phyloP scores from a whole-genome alignment of 2,113 vertebrate genomes.

The Haemorhous mexicanus region DNA sequence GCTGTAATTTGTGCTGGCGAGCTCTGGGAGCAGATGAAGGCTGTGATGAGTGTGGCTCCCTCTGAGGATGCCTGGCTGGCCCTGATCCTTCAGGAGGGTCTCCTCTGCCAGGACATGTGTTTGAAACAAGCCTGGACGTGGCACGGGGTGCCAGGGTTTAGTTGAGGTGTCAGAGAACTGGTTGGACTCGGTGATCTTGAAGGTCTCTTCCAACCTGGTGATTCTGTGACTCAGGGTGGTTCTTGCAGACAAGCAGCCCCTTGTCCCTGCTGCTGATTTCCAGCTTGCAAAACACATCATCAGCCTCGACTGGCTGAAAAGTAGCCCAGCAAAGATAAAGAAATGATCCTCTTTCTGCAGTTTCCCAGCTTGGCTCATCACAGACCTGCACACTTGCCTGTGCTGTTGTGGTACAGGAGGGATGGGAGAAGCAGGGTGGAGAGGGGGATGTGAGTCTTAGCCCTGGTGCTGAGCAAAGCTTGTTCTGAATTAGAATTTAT shows the following conservation, averaged over 20 bases:
- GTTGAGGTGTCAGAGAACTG: no score
- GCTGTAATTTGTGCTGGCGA: not conserved
- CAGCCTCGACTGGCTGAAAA: not conserved
- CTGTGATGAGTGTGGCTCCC: accelerated
- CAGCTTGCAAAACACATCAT: not conserved
- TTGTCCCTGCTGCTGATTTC: not conserved
- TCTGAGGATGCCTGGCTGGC: not conserved
- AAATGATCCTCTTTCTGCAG: not conserved
- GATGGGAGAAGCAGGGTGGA: not conserved
- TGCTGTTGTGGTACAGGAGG: not conserved
- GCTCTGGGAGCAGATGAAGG: not conserved
- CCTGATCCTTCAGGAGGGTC: not conserved
- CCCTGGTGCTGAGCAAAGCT: not conserved
- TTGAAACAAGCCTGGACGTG: no score
- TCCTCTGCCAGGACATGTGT: no score
- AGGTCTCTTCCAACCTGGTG: no score
- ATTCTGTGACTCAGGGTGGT: not conserved
- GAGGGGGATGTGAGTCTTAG: not conserved
- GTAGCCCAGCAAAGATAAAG: not conserved
- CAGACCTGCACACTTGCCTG: not conserved
- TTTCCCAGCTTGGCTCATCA: not conserved
- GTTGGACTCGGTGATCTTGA: no score
- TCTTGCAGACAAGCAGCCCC: not conserved
- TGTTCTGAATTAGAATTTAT: not conserved
- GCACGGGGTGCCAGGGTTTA: no score